Evolutionary conservation across 2,113 vertebrate species (phyloP), one percentile per base, ranked within the genome.

Genomic region (Charina bottae): DNA sequence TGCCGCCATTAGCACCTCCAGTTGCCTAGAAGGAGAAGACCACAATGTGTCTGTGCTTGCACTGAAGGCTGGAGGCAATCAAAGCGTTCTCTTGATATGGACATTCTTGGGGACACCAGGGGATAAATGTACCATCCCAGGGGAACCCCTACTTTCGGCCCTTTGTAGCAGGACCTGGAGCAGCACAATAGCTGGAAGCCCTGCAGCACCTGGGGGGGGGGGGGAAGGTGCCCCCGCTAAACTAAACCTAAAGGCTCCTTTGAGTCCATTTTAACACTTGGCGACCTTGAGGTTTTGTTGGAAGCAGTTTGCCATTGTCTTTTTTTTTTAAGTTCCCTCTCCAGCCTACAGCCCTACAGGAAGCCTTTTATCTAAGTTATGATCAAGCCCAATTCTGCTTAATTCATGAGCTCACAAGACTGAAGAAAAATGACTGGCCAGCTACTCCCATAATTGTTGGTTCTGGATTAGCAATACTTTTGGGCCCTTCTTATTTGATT

Each of bases 341-440:
- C 17, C 37, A 42, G 72, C 72, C 33, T 78, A 78, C 72, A 78
- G 72, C 33, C 72, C 17, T 78, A 78, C 72, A 78, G 72, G 72
- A 78, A 78, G 72, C 72, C 72, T 78, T 78, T 78, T 78, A 78
- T 78, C 72, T 78, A 37, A 78, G 33, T 78, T 78, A 78, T 42
- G 72, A 78, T 78, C 72, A 78, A 78, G 72, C 37, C 72, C 33
- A 37, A 78, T 78, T 78, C 33, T 42, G 33, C 72, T 78, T 78
- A 78, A 78, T 78, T 78, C 33, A 37, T 78, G 72, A 89, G 88
- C 85, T 37, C 72, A 72, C 68, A 89, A 56, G 54, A 78, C 23
- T 2, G 8, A 17, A 2, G 58, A 19, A 9, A 62, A 62, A 46
- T 59, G 42, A 4, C 23, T 37, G 42, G 37, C 3, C 87, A 88